phyloP scores from a whole-genome alignment of 2,888 invertebrate species.

The Nineta flava region DNA sequence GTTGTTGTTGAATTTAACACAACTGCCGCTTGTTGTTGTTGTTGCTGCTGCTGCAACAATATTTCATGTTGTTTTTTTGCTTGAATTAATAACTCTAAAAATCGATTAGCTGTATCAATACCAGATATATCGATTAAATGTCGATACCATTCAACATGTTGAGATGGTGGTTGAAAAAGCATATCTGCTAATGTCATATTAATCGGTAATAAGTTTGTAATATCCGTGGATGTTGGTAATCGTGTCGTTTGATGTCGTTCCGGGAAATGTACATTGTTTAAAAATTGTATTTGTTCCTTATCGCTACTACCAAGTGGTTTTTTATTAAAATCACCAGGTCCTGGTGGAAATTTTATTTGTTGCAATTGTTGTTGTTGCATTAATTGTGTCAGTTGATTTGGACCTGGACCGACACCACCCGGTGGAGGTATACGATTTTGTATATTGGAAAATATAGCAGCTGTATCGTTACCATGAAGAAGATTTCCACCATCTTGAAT shows the following conservation, averaged over 20 bases:
- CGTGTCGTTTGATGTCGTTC: slow-evolving; percentile 20
- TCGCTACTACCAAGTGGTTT: slow-evolving; percentile 18
- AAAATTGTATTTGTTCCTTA: slow-evolving; percentile 36
- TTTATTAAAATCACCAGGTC: slow-evolving; percentile 2
- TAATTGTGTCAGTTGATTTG: background rate
- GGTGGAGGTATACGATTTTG: background rate
- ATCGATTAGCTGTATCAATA: slow-evolving; percentile 38
- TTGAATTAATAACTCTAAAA: slow-evolving; percentile 25
- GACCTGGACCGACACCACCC: background rate
- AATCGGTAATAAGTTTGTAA: slow-evolving; percentile 31
- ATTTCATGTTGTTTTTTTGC: slow-evolving; percentile 18
- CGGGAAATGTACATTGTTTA: slow-evolving; percentile 40
- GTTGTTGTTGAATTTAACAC: background rate
- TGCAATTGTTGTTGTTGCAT: too few relatives aligned
- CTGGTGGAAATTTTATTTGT: background rate
- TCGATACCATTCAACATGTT: slow-evolving; percentile 37
- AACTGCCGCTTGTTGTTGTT: slow-evolving; percentile 3
- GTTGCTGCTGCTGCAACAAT: slow-evolving; percentile 10
- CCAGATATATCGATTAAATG: slow-evolving; percentile 37
- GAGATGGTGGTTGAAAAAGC: slow-evolving; percentile 34
- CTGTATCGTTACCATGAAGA: background rate
- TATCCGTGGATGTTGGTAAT: slow-evolving; percentile 12
- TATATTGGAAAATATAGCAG: too few relatives aligned
- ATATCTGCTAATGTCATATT: slow-evolving; percentile 40
- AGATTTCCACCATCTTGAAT: background rate